Evolutionary conservation across 2,888 invertebrate genomes (phyloP), one percentile per base, ranked within the genome.

Genomic region (Siphlonurus alternatus): DNA sequence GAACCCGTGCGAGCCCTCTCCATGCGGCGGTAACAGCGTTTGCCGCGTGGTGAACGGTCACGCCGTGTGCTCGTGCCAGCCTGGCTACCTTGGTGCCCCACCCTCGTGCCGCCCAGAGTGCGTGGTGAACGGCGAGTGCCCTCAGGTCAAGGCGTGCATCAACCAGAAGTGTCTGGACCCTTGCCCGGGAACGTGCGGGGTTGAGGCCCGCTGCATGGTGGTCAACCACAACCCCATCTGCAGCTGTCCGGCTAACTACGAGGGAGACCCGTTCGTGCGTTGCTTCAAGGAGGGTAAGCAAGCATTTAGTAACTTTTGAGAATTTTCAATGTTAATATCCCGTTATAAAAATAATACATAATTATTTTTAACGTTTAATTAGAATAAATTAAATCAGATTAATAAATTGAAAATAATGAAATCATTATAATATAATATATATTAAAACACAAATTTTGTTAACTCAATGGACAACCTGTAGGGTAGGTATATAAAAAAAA

Each of bases 141-240:
- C 76, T n/a, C 75, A 77, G 53, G 78, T 82, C 69, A 76, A 80
- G 68, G 82, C 84, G 15, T 86, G 85, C 67, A 80, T 84, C 65
- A 76, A 80, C 65, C 81, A 83, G 68, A 82, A 82, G 69, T 86
- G 86, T 71, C 75, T 74, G 53, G 82, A 85, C 73, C 85, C 85
- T 38, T 85, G 85, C 67, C 77, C 77, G 1, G 81, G 82, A 63
- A 78, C 81, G 3, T 84, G 83, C 69, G 83, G 83, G 1, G 70
- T 79, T 1, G 77, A 79, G 65, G 81, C 83, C 2, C 73, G 79
- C 23, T 84, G 83, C 68, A 80, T 80, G 69, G 81, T 83, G 1
- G 76, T 79, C 65, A 81, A 82, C 69, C 84, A 85, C 70, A 82
- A 82, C 69, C 83, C 84, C 0, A 80, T 83, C 38, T 85, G 85